Base-by-base conservation (phyloP, 2,888 invertebrate species). In the Drosophila setosimentum region DNA sequence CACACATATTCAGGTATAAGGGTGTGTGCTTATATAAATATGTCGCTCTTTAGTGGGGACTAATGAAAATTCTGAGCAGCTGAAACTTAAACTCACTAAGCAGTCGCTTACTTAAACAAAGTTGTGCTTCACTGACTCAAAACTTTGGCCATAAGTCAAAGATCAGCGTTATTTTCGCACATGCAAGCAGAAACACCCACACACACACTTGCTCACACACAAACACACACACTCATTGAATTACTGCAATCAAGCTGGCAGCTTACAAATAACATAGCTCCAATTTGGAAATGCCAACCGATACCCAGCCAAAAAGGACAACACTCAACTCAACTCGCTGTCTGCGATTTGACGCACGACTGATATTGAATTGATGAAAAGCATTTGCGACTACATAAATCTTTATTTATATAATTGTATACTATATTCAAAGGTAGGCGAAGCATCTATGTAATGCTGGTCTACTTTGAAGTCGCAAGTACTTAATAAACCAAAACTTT, bases 121-220 rank as follows among this genome's bases (percentile, higher is more conserved):
- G 48, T 80, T 81, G 60, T 61, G 76, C 76, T 68, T 82, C 76
- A 66, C 42, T 70, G 65, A 45, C 68, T 70, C 10, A 54, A 78
- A 78, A 86, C 65, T 84, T 88, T 73, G 37, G 42, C 50, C 65
- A 74, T 65, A 78, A 73, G 89, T 81, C 81, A 83, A 69, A 67
- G 73, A 83, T 76, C 81, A 83, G 89, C 81, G 73, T 60, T 76
- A 80, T 70, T 79, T 79, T 67, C 73, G 57, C 73, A 64, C 70
- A 70, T 42, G 35, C 66, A 50, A 54, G 45, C 51, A 50, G 53
- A 61, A 53, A 68, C 57, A 8, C 32, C 29, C 50, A 27, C 50
- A 24, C 32, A n/a, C 13, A 21, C 13, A 7, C 45, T 16, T 6
- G 0, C 13, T 3, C 21, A 21, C 21, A 21, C 21, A 13, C 42